Evolutionary conservation across 2,797 vertebrate genomes (phyloP).

Genomic region (Peromyscus nudipes): DNA sequence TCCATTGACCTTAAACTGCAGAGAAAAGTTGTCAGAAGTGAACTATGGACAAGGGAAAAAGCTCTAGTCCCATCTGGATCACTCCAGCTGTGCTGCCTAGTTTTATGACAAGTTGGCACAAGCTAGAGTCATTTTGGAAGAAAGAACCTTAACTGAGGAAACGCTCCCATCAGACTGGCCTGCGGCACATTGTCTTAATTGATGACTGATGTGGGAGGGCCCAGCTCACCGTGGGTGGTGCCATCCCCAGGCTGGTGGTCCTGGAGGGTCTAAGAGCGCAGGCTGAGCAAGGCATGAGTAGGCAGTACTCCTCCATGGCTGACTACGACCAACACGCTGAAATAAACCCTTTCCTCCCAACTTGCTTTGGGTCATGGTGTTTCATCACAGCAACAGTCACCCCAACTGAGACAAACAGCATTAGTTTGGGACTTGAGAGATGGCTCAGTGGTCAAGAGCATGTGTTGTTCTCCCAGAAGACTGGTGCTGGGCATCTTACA

Average conservation of each 20-base stretch:
- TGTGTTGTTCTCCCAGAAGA: neutral
- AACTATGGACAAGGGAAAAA: neutral
- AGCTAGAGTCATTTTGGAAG: neutral
- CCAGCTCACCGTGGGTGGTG: no score
- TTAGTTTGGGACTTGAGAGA: neutral
- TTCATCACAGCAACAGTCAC: neutral
- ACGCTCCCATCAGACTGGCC: neutral
- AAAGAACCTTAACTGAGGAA: neutral
- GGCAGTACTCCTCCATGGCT: neutral
- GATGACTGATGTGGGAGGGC: neutral
- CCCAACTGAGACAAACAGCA: neutral
- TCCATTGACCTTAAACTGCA: constrained; percentile 89
- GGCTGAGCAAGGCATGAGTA: neutral
- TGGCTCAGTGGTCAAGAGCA: neutral
- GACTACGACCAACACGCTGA: neutral
- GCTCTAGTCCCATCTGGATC: neutral
- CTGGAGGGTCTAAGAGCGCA: neutral
- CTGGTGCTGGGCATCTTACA: neutral
- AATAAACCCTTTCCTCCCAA: neutral
- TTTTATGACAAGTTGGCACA: neutral
- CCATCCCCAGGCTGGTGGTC: neutral
- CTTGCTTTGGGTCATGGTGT: neutral
- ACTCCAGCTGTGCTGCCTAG: neutral
- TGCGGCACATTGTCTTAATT: neutral
- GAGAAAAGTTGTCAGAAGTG: constrained; percentile 1